These are phyloP conservation scores for Tinea pellionella DNA, from an alignment of 2,888 invertebrate genomes.

Conservation along the genomic window DNA sequence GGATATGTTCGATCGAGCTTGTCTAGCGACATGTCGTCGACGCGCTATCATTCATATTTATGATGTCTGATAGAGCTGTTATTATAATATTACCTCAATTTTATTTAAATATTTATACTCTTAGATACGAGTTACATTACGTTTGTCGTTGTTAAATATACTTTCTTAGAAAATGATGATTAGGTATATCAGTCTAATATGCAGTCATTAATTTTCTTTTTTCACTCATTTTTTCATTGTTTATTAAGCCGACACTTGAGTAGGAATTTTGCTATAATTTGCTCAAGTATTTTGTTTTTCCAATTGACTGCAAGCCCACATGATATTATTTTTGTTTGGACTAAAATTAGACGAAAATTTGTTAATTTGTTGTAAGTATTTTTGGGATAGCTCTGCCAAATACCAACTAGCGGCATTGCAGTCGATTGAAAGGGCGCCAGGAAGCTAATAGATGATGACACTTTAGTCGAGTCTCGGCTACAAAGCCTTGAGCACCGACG, in stretches of 20 bases:
- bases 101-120: background rate
- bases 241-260: background rate
- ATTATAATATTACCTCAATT: constrained; percentile 4
- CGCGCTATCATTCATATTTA: constrained; percentile 53
- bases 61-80: constrained; percentile 31
- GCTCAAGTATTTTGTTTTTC: background rate
- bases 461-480: no score
- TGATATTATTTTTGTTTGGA: background rate
- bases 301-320: background rate
- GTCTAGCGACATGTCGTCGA: constrained; percentile 45
- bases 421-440: no score
- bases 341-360: background rate
- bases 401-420: no score
- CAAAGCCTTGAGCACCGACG: no score
- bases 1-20: constrained; percentile 27
- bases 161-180: no score
- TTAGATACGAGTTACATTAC: no score
- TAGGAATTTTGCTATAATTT: background rate
- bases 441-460: no score
- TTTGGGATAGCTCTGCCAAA: no score
- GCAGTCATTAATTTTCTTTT: background rate
- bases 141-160: no score
- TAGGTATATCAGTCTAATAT: no score
- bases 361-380: background rate
- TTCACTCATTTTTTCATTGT: background rate